Base-by-base conservation (phyloP, 2,113 vertebrate genomes). In the Theristicus caerulescens region DNA sequence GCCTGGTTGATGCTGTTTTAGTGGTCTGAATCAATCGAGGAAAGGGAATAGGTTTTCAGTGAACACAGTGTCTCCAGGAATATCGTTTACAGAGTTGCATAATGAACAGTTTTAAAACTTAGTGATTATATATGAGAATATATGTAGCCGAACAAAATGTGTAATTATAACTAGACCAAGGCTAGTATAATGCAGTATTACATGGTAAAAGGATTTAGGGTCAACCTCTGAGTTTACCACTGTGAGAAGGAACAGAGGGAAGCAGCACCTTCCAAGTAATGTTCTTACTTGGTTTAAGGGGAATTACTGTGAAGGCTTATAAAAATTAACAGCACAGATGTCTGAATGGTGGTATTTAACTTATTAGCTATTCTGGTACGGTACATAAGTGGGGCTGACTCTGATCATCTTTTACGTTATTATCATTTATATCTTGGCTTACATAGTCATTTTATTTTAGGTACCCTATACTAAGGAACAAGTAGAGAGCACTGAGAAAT, bases 351-450 rank as follows among this genome's bases (percentile, higher is more conserved):
- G 82, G 5, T 51, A 55, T 93, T 93, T 88, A 29, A 76, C 86
- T 94, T 74, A 90, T 86, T 90, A 93, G 84, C 72, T 95, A 82
- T 97, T 95, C 95, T 93, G 92, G 82, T 65, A 36, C 5, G 76
- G 92, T 47, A 58, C 88, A 11, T 0, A 84, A 84, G 74, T 80
- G 84, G 29, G 85, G 90, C 93, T 96, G 87, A 94, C 78, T 89
- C 79, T 25, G 34, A 88, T 69, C 64, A 66, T 77, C 70, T 86
- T 79, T 52, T 90, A 16, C 40, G 20, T 61, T 80, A 31, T 74
- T 86, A 69, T 54, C 57, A 5, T 91, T 73, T 87, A 20, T 66
- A 64, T 74, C 80, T 92, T 90, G 82, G 36, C 76, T 95, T 88
- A 38, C 71, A 82, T 13, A 73, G 54, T 54, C 38, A 42, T 71